These are phyloP conservation scores for Mobula hypostoma DNA, from an alignment of 2,113 vertebrate species.

Conservation along the genomic window DNA sequence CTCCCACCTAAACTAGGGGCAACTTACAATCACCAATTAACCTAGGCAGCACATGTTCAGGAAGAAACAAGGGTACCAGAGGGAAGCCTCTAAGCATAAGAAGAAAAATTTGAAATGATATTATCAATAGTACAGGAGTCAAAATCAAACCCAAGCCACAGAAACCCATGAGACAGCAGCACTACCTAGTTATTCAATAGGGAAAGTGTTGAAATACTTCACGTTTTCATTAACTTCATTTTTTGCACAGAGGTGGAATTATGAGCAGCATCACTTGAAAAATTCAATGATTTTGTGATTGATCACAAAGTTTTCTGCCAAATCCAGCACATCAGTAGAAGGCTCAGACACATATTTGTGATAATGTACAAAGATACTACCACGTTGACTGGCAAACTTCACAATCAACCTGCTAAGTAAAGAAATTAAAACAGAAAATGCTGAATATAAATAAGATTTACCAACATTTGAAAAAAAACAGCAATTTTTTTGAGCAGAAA, in stretches of 20 bases:
- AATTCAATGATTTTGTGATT: slow-evolving; percentile 9
- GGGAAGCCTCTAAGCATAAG: no score
- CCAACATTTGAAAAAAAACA: neutral
- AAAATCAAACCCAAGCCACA: no score
- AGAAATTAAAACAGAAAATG: neutral
- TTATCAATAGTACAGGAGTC: no score
- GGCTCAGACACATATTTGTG: neutral
- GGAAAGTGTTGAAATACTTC: neutral
- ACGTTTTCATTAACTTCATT: neutral
- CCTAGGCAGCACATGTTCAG: no score
- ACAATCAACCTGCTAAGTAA: neutral
- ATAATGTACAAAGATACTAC: neutral
- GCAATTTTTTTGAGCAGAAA: neutral
- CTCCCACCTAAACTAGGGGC: no score
- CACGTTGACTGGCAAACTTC: neutral
- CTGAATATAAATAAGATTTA: neutral
- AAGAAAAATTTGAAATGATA: no score
- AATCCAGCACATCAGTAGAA: neutral
- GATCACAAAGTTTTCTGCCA: neutral
- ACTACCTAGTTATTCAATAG: neutral
- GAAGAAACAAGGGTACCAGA: no score
- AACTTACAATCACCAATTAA: no score
- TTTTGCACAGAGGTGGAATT: slow-evolving; percentile 7
- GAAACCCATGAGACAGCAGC: no score
- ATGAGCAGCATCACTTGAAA: neutral